Conservation (phyloP, 2,113 vertebrate species). For the Neopipo cinnamomea region DNA sequence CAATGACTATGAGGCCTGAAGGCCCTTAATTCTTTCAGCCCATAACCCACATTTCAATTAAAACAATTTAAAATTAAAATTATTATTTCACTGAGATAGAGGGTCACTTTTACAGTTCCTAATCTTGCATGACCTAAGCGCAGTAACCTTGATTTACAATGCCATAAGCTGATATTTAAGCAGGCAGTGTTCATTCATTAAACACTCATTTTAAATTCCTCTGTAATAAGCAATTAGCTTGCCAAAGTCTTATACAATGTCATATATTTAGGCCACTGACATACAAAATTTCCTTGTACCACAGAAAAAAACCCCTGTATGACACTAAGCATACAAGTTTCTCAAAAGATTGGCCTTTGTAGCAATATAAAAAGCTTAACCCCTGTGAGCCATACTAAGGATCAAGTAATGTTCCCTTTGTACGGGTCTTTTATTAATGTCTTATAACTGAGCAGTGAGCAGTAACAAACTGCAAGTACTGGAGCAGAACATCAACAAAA, state of each 20-base stretch:
- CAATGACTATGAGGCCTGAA: background rate
- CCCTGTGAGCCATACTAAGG: background rate
- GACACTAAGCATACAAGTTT: background rate
- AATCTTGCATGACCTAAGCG: background rate
- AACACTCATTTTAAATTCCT: slow-evolving; percentile 32
- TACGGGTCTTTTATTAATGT: background rate
- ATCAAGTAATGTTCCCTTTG: background rate
- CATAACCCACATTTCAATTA: slow-evolving; percentile 17
- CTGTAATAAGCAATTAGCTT: slow-evolving; percentile 48
- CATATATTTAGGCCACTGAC: slow-evolving; percentile 25
- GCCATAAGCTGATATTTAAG: slow-evolving; percentile 19
- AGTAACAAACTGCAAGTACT: background rate
- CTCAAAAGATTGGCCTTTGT: background rate
- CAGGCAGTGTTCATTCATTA: slow-evolving; percentile 42
- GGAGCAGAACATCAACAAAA: background rate
- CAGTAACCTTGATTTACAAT: slow-evolving; percentile 47
- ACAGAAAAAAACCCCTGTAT: background rate
- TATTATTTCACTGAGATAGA: slow-evolving; percentile 13
- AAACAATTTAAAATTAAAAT: slow-evolving; percentile 20
- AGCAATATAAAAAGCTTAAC: background rate
- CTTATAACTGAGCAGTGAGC: background rate
- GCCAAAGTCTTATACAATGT: slow-evolving; percentile 18
- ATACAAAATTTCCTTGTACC: background rate
- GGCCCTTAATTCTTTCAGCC: background rate
- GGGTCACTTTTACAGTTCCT: slow-evolving; percentile 10